A percentile compares a stretch with the other conserved stretches of the same genome.
phyloP scores from a whole-genome alignment of 2,888 invertebrate species.

The Diaprepes abbreviatus region DNA sequence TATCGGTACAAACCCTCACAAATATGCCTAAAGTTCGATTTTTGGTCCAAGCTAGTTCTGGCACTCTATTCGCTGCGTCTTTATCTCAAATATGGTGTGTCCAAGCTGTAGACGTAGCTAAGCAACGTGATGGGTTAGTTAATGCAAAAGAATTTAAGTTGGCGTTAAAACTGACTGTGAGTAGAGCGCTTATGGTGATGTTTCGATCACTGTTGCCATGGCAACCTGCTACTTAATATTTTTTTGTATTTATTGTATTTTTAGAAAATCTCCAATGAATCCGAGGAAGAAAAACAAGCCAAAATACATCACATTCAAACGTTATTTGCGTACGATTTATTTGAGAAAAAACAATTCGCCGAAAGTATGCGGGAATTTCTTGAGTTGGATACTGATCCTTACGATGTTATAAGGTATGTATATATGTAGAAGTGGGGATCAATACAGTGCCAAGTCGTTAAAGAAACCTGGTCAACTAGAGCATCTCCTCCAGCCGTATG shows the following conservation, averaged over 20 bases:
- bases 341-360: constrained; percentile 88
- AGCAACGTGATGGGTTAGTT: constrained; percentile 87
- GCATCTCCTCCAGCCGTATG: no score
- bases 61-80: constrained; percentile 89
- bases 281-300: constrained; percentile 83
- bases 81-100: constrained; percentile 92
- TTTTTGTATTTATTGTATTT: no score
- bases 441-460: no score
- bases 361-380: constrained; percentile 94
- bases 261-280: constrained; percentile 87
- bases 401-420: constrained; percentile 87
- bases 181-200: no score
- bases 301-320: constrained; percentile 91
- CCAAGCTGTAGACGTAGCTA: constrained; percentile 82
- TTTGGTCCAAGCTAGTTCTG: constrained; percentile 81
- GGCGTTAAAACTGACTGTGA: constrained; percentile 90
- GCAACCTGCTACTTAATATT: no score
- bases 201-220: no score
- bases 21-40: constrained; percentile 82
- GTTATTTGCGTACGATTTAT: constrained; percentile 90
- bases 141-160: constrained; percentile 94
- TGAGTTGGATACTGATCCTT: constrained; percentile 92
- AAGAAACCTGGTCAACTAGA: no score
- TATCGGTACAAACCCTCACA: constrained; percentile 85
- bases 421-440: no score